Percentiles rank a stretch among this genome's conserved stretches.
phyloP scores from a whole-genome alignment of 2,797 vertebrate species.

The Telmatherina bonti region DNA sequence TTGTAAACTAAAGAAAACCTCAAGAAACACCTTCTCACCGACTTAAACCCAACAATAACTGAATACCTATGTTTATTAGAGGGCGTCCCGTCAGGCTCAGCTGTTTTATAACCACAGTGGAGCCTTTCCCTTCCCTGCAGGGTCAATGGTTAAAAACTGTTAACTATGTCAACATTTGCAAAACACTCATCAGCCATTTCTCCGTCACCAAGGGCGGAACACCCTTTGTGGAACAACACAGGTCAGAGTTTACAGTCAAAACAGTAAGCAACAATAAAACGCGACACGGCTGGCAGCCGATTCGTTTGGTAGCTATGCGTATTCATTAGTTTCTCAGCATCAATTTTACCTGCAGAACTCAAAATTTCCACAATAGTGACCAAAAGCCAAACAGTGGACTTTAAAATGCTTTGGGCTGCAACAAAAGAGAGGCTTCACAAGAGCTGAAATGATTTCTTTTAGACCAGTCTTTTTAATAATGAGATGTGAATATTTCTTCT shows the following conservation, averaged over 20 bases:
- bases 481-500: conserved; percentile 2
- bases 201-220: conserved; percentile 38
- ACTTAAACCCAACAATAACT: conserved; percentile 12
- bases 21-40: neutral
- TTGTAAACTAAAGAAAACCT: conserved; percentile 1
- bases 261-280: neutral
- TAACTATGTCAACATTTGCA: conserved; percentile 59
- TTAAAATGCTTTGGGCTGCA: neutral
- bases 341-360: neutral
- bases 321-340: neutral
- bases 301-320: neutral
- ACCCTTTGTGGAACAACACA: conserved; percentile 4
- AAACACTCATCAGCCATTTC: conserved; percentile 40
- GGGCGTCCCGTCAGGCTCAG: neutral
- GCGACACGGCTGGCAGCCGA: neutral
- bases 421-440: neutral
- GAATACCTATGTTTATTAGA: conserved; percentile 16
- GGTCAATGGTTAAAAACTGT: conserved; percentile 39
- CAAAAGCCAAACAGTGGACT: neutral
- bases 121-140: conserved; percentile 37
- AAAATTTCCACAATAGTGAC: neutral
- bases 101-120: conserved; percentile 40
- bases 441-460: neutral
- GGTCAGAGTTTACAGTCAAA: conserved; percentile 13
- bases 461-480: neutral